Conservation (phyloP, 53 echinoderm and acorn worm species). For the Temnopleurus reevesii region DNA sequence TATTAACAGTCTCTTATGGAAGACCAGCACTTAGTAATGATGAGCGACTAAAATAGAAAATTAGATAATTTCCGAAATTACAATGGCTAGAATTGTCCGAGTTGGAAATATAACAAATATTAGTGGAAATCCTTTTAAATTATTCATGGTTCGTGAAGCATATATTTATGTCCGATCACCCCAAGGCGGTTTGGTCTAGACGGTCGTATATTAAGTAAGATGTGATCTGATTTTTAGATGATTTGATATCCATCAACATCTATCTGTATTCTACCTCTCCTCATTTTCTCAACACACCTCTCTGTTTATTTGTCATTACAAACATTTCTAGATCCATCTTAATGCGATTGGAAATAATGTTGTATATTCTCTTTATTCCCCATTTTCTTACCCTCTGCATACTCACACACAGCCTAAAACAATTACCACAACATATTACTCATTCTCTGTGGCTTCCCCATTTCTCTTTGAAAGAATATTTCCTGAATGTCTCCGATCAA, state of each 20-base stretch:
- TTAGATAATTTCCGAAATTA: neutral
- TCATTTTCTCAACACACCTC: too few relatives aligned
- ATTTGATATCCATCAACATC: neutral
- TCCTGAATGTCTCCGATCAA: too few relatives aligned
- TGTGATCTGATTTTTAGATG: neutral
- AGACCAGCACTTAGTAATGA: too few relatives aligned
- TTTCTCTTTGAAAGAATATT: neutral
- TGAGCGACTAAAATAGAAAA: too few relatives aligned
- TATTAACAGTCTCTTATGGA: too few relatives aligned
- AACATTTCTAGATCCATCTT: neutral
- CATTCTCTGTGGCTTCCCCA: too few relatives aligned
- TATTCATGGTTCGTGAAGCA: neutral
- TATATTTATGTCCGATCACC: neutral
- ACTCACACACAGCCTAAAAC: too few relatives aligned
- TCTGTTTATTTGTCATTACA: neutral
- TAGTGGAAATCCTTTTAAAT: slow-evolving; percentile 7
- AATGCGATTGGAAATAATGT: too few relatives aligned
- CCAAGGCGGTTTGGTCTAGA: slow-evolving; percentile 20
- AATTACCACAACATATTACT: too few relatives aligned
- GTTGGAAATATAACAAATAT: slow-evolving; percentile 5
- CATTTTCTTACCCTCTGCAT: too few relatives aligned
- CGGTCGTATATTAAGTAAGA: neutral
- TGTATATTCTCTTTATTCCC: too few relatives aligned
- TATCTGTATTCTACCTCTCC: neutral
- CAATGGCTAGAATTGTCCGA: neutral